These are phyloP conservation scores for Poecilia picta DNA, from an alignment of 2,797 vertebrate species.

Conservation along the genomic window DNA sequence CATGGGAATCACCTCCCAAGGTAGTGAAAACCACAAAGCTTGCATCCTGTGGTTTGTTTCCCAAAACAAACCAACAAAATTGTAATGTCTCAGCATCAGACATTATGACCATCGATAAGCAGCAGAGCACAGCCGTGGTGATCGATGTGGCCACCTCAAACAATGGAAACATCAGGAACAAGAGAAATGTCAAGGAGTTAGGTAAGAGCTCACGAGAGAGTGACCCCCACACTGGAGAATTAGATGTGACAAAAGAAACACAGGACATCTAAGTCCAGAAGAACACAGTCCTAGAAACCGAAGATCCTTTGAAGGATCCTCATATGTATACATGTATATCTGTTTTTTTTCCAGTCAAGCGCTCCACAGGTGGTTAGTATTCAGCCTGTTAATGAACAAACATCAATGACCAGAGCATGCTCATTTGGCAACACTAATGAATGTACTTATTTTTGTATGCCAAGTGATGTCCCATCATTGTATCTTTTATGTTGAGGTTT, in stretches of 20 bases:
- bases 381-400: not conserved
- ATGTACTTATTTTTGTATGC: not conserved
- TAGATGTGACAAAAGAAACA: not conserved
- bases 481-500: not conserved
- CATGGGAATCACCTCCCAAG: not conserved
- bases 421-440: conserved; percentile 4
- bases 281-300: not conserved
- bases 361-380: not conserved
- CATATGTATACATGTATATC: not conserved
- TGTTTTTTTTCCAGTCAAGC: not conserved
- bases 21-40: not conserved
- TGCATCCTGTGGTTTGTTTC: not conserved
- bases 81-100: not conserved
- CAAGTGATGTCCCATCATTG: not conserved
- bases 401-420: not conserved
- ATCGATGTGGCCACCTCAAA: not conserved
- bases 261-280: not conserved
- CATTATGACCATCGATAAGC: not conserved
- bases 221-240: not conserved
- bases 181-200: not conserved
- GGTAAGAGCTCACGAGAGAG: not conserved
- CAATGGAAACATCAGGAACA: not conserved
- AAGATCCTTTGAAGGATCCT: not conserved
- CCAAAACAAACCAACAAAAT: too few species aligned
- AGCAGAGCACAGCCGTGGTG: not conserved